Evolutionary conservation across 2,797 vertebrate species (phyloP).

Genomic region (Jordanella pulchra): DNA sequence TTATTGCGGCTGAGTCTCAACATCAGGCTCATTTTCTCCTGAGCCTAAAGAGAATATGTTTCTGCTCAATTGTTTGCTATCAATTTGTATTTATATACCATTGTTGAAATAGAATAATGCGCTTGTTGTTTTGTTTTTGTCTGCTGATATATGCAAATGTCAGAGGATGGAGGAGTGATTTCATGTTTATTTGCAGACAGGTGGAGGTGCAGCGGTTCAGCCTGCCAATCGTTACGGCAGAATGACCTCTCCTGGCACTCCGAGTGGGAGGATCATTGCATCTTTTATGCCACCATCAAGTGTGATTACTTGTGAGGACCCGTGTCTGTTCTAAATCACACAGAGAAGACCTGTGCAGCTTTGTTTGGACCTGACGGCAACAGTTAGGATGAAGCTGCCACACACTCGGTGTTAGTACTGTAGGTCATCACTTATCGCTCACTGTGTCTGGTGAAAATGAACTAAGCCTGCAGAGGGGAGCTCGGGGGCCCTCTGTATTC

Average conservation of each 20-base stretch:
- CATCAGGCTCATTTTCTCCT: constrained; percentile 55
- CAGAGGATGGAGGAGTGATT: constrained; percentile 48
- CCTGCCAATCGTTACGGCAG: constrained; percentile 22
- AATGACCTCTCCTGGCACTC: constrained; percentile 51
- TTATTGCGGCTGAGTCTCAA: constrained; percentile 64
- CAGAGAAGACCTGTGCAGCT: constrained; percentile 3
- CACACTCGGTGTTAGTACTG: constrained; percentile 17
- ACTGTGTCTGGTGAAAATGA: constrained; percentile 7
- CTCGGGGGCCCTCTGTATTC: neutral
- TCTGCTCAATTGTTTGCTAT: constrained; percentile 44
- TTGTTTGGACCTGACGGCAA: constrained; percentile 23
- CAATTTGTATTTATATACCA: constrained; percentile 50
- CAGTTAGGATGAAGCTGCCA: constrained; percentile 4
- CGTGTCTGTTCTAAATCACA: constrained; percentile 30
- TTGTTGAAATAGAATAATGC: constrained; percentile 38
- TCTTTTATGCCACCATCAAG: constrained; percentile 39
- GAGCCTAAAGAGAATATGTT: constrained; percentile 26
- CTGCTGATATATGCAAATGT: constrained; percentile 54
- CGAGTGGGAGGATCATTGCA: constrained; percentile 28
- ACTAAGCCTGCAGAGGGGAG: constrained; percentile 13
- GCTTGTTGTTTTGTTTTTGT: constrained; percentile 19
- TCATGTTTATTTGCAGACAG: constrained; percentile 57
- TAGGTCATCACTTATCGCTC: constrained; percentile 27
- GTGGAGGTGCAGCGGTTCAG: constrained; percentile 36
- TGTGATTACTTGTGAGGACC: constrained; percentile 40